phyloP scores from a whole-genome alignment of 2,113 vertebrate species.

The Oreochromis spilurus region DNA sequence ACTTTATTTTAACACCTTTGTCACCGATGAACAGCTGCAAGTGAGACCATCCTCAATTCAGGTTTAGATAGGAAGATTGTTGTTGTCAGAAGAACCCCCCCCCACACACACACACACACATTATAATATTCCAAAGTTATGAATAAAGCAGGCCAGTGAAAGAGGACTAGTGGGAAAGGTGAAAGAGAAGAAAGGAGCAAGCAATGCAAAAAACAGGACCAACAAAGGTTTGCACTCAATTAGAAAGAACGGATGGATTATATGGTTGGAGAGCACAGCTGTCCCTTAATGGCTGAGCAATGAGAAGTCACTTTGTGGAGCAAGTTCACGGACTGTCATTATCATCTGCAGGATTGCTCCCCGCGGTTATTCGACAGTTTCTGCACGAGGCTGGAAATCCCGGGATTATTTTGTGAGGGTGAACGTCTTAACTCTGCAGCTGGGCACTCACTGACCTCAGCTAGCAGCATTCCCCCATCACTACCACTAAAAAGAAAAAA shows the following conservation, averaged over 20 bases:
- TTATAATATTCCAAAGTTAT: neutral
- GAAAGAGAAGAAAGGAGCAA: neutral
- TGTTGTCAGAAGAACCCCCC: neutral
- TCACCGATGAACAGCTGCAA: neutral
- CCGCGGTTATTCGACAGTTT: neutral
- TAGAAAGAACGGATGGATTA: neutral
- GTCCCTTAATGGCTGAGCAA: neutral
- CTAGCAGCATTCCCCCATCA: neutral
- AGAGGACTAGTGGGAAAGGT: neutral
- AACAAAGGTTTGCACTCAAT: neutral
- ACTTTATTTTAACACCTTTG: neutral
- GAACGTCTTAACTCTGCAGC: neutral
- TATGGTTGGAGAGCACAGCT: neutral
- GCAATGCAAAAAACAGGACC: neutral
- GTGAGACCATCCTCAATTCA: neutral
- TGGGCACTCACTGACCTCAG: neutral
- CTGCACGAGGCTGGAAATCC: neutral
- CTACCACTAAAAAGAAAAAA: accelerated
- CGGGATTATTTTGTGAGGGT: neutral
- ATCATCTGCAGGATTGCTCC: neutral
- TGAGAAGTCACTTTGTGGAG: neutral
- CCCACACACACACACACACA: neutral
- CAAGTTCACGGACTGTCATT: neutral
- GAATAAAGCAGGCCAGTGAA: neutral
- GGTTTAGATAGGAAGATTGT: too few relatives aligned